These are phyloP conservation scores for Eciton burchellii DNA, from an alignment of 1,140 invertebrate species.

Conservation along the genomic window DNA sequence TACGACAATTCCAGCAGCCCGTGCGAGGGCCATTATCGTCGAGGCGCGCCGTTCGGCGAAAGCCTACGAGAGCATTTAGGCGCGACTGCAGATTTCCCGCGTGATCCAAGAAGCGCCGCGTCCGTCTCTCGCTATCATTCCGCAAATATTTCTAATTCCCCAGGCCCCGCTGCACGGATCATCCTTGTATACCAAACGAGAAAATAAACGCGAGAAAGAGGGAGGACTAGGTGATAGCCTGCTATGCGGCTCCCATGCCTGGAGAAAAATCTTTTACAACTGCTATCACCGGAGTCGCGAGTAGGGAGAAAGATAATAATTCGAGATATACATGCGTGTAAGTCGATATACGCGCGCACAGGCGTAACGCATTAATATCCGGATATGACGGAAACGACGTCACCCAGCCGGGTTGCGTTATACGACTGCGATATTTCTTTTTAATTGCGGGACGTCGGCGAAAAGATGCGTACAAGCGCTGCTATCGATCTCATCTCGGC, in stretches of 20 bases:
- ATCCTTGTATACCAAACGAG: background rate
- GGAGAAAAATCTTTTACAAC: conserved; percentile 45
- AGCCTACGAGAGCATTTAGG: conserved; percentile 15
- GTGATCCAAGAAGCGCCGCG: background rate
- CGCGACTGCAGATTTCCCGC: conserved; percentile 36
- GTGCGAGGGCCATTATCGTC: conserved; percentile 1
- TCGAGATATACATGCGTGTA: conserved; percentile 24
- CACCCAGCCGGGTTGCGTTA: background rate
- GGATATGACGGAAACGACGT: background rate
- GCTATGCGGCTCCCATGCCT: conserved; percentile 15
- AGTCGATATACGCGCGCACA: conserved; percentile 8
- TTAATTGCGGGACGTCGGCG: conserved; percentile 9
- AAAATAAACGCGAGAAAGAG: conserved; percentile 18
- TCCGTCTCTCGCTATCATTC: background rate
- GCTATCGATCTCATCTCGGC: conserved; percentile 2
- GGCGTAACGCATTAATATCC: conserved; percentile 24
- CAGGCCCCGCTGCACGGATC: conserved; percentile 18
- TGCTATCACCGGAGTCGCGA: background rate
- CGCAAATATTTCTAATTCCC: conserved; percentile 45
- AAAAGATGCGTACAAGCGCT: background rate
- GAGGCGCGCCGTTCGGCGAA: background rate
- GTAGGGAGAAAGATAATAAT: conserved; percentile 38
- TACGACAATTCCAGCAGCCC: conserved; percentile 23
- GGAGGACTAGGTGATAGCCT: background rate
- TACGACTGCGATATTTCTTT: background rate